Evolutionary conservation across 2,888 invertebrate genomes (phyloP), one percentile per base, ranked within the genome.

Genomic region (Ornithoptera alexandrae): DNA sequence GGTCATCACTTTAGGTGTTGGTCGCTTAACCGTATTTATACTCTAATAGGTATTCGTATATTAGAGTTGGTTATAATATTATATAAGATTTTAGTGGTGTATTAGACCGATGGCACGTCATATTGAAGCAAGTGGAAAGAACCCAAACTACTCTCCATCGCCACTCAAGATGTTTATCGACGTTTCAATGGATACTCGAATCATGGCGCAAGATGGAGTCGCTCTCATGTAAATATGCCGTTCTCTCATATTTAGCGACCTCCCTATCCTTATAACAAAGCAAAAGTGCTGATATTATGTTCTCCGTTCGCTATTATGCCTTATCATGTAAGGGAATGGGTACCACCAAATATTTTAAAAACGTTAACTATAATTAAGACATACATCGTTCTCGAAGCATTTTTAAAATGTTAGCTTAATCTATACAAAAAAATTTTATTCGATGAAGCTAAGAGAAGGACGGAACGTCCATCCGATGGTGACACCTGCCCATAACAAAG

Each of bases 101-200:
- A n/a, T 53, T n/a, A 53, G n/a, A n/a, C 53, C 18, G 53, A 53
- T 6, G 18, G 18, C 53, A 6, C 53, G n/a, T 53, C 53, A 36
- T 56, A 42, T 62, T 65, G 15, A 65, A 30, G 50, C 30, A 53
- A 58, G 46, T n/a, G 39, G 62, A 65, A 30, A 62, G 30, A 63
- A 62, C n/a, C 58, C 36, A 53, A 62, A 63, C 57, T 60, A 18
- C 68, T 46, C 68, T 62, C 62, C 57, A 57, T n/a, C 30, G n/a
- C 66, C 66, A 30, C 70, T 64, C 50, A 53, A 70, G 69, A 67
- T 73, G 67, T 73, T 71, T 71, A 72, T 72, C 69, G 69, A 67
- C 63, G 56, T 69, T 71, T 71, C 65, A 67, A 71, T 65, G 39
- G 69, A 18, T 65, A 42, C 71, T 72, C 42, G 70, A 66, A 67